Evolutionary conservation across 1,140 invertebrate genomes (phyloP), one percentile per base, ranked within the genome.

Genomic region (Drosophila arizonae): DNA sequence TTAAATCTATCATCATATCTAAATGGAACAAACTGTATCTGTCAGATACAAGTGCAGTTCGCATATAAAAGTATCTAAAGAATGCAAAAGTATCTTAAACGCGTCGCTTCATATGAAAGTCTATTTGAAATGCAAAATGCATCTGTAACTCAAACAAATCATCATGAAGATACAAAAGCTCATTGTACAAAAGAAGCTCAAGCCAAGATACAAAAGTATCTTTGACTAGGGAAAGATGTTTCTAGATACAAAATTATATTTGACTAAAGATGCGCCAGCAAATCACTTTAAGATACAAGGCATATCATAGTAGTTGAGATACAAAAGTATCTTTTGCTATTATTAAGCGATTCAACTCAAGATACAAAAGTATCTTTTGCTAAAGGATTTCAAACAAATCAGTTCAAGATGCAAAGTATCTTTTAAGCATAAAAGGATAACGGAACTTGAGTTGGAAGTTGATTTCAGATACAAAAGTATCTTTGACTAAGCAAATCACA

Each of bases 311-410:
- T 24, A 13, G 48, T 11, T n/a, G 17, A 33, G 24, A 43, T 64
- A 17, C 50, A 46, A 64, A 41, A 54, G 51, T 64, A 54, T 33
- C 61, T 63, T 21, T 13, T 43, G 39, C 8, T 11, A 21, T 21
- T 11, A n/a, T 46, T 11, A 8, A 8, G 21, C 2, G 21, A 24
- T 24, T 10, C 28, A 13, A 13, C 48, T 11, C 11, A 21, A 21
- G 24, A 43, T 64, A 17, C 50, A 46, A 64, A 41, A 54, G 51
- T 64, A 54, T 33, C 50, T 63, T 21, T 13, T 43, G 39, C 8
- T 11, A 21, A 48, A 13, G 33, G 36, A 30, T 11, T n/a, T 46
- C 17, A 8, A 8, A 10, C 0, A 36, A 55, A 2, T 10, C 28
- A 13, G 13, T 60, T 11, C 15, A 30, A 33, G n/a, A 43, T 64